Conservation (phyloP, 1,140 invertebrate species). For the Lordiphosa clarofinis region DNA sequence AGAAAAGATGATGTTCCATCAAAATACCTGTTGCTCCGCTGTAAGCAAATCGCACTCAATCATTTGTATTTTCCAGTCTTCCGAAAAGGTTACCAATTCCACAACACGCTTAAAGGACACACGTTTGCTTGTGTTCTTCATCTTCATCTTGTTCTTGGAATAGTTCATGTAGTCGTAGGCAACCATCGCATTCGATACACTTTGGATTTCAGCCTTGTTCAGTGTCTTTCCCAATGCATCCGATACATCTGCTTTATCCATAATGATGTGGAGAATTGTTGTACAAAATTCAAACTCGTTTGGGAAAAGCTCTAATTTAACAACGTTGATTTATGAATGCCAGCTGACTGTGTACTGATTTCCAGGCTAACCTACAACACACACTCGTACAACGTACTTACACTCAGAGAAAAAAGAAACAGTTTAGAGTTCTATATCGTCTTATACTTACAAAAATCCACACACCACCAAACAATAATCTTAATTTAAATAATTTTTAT, state of each 20-base stretch:
- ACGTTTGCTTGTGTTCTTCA: slow-evolving; percentile 10
- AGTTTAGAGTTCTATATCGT: too few species aligned
- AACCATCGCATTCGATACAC: slow-evolving; percentile 1
- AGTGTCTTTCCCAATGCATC: too few species aligned
- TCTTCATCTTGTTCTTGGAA: slow-evolving; percentile 25
- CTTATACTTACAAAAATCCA: too few species aligned
- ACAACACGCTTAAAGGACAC: slow-evolving; percentile 51
- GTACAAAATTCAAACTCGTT: not conserved
- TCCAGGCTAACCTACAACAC: too few species aligned
- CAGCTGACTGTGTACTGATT: too few species aligned
- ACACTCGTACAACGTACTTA: too few species aligned
- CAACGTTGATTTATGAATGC: not conserved
- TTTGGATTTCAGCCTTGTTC: not conserved
- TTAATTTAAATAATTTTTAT: too few species aligned
- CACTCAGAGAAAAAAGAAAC: too few species aligned
- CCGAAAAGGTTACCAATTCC: slow-evolving; percentile 45
- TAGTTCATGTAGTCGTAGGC: slow-evolving; percentile 63
- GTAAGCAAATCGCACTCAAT: too few species aligned
- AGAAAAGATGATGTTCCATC: not conserved
- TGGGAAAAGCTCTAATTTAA: not conserved
- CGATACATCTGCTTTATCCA: slow-evolving; percentile 6
- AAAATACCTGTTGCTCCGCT: slow-evolving; percentile 54
- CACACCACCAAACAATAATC: too few species aligned
- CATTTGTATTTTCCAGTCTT: slow-evolving; percentile 38
- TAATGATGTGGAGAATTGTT: slow-evolving; percentile 17